phyloP scores from a whole-genome alignment of 1,140 invertebrate genomes.

The Theocolax elegans region DNA sequence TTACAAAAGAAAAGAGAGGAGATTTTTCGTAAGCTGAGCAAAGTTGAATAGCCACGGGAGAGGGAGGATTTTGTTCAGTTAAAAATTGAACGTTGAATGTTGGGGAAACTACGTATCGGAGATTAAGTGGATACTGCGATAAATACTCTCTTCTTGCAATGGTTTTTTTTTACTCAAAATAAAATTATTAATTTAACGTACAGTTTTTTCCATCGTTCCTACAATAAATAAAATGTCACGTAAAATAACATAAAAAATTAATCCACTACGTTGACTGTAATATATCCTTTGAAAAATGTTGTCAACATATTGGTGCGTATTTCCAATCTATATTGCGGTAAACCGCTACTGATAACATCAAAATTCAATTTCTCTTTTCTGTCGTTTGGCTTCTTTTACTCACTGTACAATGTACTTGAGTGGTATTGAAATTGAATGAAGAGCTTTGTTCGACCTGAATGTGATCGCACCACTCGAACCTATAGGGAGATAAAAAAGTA shows the following conservation, averaged over 20 bases:
- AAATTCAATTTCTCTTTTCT: constrained; percentile 13
- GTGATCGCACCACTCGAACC: background rate
- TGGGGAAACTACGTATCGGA: background rate
- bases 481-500: constrained; percentile 13
- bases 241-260: too few relatives aligned
- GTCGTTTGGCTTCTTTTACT: background rate
- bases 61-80: constrained; percentile 22
- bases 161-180: too few relatives aligned
- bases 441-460: background rate
- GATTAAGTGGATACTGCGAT: background rate
- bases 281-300: too few relatives aligned
- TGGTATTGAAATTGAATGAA: background rate
- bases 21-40: constrained; percentile 2
- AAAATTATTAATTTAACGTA: too few relatives aligned
- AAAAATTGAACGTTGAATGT: constrained; percentile 23
- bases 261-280: too few relatives aligned
- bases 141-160: background rate
- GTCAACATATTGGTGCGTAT: too few relatives aligned
- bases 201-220: too few relatives aligned
- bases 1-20: constrained; percentile 1
- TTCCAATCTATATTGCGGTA: too few relatives aligned
- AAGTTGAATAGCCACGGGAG: background rate
- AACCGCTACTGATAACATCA: constrained; percentile 6
- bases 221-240: too few relatives aligned
- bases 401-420: background rate